Evolutionary conservation across 2,113 vertebrate genomes (phyloP).

Genomic region (Oncorhynchus mykiss): DNA sequence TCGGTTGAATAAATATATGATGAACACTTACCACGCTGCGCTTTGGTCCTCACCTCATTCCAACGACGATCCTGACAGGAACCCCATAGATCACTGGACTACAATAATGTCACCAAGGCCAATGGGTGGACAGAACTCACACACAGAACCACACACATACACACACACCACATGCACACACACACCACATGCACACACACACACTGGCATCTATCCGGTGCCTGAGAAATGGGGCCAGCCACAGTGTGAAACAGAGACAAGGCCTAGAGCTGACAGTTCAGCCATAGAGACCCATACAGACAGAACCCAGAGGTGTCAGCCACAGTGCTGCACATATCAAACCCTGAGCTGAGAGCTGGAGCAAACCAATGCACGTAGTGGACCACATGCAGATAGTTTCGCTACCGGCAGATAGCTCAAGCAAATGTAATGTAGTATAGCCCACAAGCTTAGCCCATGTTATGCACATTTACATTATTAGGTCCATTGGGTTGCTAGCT

Average conservation of each 20-base stretch:
- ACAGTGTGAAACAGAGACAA: background rate
- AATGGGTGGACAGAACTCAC: background rate
- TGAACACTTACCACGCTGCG: no score
- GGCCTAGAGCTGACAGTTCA: conserved; percentile 1
- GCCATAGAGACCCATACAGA: conserved; percentile 29
- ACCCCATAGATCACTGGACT: conserved; percentile 7
- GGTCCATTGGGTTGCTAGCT: background rate
- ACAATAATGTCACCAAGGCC: background rate
- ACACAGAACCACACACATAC: background rate
- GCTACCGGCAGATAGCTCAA: conserved; percentile 3
- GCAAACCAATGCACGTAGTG: conserved; percentile 32
- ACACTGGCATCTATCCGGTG: background rate
- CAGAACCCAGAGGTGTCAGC: conserved; percentile 14
- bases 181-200: background rate
- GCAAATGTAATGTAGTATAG: background rate
- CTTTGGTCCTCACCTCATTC: no score
- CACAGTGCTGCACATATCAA: background rate
- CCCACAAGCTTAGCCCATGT: background rate
- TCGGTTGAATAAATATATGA: no score
- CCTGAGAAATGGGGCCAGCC: background rate
- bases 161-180: background rate
- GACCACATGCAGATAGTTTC: conserved; percentile 23
- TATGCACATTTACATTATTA: background rate
- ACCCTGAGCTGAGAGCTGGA: conserved; percentile 33
- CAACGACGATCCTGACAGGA: background rate